Conservation (phyloP, 1,140 invertebrate genomes). For the Pogonus chalceus region DNA sequence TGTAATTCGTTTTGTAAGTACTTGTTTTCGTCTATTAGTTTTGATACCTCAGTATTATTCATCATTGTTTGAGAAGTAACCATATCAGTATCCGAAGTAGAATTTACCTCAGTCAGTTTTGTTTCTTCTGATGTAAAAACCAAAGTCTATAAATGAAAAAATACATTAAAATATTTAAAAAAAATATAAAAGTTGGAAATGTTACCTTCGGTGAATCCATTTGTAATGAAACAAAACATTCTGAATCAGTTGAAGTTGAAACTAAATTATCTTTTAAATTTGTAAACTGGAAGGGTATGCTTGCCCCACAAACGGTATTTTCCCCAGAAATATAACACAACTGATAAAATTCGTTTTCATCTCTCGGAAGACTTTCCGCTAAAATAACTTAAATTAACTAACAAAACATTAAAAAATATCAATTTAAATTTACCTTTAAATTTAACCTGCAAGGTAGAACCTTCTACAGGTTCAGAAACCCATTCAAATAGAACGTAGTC, state of each 20-base stretch:
- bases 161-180: no score
- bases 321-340: conserved; percentile 7
- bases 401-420: neutral
- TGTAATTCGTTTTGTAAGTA: neutral
- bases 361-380: conserved; percentile 1
- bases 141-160: no score
- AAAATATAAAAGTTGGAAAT: no score
- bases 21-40: neutral
- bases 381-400: neutral
- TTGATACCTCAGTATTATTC: neutral
- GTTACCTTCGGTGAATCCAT: neutral
- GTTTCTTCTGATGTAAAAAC: no score
- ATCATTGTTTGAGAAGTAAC: no score
- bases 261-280: neutral
- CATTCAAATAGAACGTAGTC: conserved; percentile 10
- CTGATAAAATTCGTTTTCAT: conserved; percentile 10
- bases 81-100: no score
- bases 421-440: neutral
- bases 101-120: no score
- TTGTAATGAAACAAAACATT: neutral
- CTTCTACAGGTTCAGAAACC: neutral
- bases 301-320: conserved; percentile 9
- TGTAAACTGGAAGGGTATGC: conserved; percentile 7
- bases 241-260: neutral
- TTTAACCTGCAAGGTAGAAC: neutral